Evolutionary conservation across 2,888 invertebrate species (phyloP).

Genomic region (Rhagonycha fulva): DNA sequence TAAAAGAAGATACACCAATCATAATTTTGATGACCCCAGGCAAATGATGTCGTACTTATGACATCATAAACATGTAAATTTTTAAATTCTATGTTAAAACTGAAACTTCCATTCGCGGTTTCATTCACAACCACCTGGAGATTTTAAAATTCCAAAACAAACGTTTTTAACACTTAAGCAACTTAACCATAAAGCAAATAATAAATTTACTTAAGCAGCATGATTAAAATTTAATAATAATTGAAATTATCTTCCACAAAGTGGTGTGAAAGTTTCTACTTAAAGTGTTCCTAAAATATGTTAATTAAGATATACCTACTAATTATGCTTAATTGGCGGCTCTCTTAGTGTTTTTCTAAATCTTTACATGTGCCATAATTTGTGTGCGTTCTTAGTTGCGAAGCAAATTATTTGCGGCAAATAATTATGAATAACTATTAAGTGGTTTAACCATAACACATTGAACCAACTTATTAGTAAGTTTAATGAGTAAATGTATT

Average conservation of each 20-base stretch:
- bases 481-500: not conserved
- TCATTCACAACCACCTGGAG: not conserved
- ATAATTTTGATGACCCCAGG: too few relatives aligned
- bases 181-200: not conserved
- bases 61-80: too few relatives aligned
- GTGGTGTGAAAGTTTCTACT: conserved; percentile 28
- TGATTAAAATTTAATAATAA: not conserved
- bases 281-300: conserved; percentile 30
- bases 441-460: not conserved
- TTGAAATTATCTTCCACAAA: not conserved
- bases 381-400: conserved; percentile 4
- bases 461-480: not conserved
- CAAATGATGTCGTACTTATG: too few relatives aligned
- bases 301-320: conserved; percentile 36
- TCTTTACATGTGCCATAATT: conserved; percentile 15
- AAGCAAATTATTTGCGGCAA: conserved; percentile 5
- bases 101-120: too few relatives aligned
- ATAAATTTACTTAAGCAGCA: not conserved
- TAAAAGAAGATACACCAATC: too few relatives aligned
- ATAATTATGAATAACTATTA: not conserved
- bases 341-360: conserved; percentile 22
- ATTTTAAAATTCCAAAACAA: not conserved
- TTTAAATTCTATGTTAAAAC: too few relatives aligned
- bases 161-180: not conserved
- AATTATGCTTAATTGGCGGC: conserved; percentile 37